Evolutionary conservation across 2,797 vertebrate genomes (phyloP), one percentile per base, ranked within the genome.

Genomic region (Schizothorax lantsangensis): DNA sequence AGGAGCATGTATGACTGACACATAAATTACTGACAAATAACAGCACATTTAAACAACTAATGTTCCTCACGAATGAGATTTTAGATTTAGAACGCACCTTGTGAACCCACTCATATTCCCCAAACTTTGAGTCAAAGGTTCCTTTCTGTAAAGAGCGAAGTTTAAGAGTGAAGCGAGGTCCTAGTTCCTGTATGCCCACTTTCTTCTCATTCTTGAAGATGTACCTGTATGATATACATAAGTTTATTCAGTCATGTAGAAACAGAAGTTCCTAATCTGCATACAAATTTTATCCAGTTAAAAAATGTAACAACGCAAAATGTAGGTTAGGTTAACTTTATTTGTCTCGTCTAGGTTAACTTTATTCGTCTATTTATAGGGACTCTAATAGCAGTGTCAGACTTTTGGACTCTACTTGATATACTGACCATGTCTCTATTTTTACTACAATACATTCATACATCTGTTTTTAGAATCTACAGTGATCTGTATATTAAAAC

Each of bases 81-180:
- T 62, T 9, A 40, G 10, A 15, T 38, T 85, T 30, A 11, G 12
- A n/a, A 89, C 95, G 93, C 93, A 99, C 98, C 97, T 99, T 99
- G 91, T 99, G 97, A 90, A 99, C 95, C 98, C 98, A 99, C 93
- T 99, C 98, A 49, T 98, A 99, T 86, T 99, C 98, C 75, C 98
- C 98, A 87, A 96, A 99, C 93, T 98, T 99, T 68, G 98, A 99
- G 95, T 99, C 98, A 90, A 99, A 99, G 6, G 98, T 99, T 91
- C 98, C 98, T 94, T 98, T 99, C 89, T 99, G 98, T 89, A 99
- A 96, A 52, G 98, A 99, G 86, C 98, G 95, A 7, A 99, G 95
- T 92, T 99, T 99, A 85, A 99, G 95, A 40, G 98, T 99, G 92
- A 99, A 99, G 81, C 98, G 97, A 69, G 98, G 98, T 43, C 98